Evolutionary conservation across 53 echinoderm and acorn worm species (phyloP).

Genomic region (Echinarachnius parma): DNA sequence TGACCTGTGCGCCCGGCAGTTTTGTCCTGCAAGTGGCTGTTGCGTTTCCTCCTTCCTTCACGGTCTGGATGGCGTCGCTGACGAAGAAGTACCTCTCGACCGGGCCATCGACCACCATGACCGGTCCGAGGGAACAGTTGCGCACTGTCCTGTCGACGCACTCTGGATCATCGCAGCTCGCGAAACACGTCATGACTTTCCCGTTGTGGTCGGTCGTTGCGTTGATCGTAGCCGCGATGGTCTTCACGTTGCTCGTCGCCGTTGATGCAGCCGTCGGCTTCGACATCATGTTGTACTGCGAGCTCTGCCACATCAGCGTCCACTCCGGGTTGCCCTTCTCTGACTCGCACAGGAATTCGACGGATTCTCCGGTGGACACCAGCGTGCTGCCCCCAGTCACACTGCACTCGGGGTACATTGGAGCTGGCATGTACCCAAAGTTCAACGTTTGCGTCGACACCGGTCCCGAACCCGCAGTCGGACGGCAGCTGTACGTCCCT

Average conservation of each 20-base stretch:
- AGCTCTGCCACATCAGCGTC: constrained; percentile 6
- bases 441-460: background rate
- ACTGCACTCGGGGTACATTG: constrained; percentile 17
- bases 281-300: background rate
- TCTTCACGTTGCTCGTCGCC: background rate
- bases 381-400: constrained; percentile 24
- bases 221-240: constrained; percentile 9
- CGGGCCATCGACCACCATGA: constrained; percentile 22
- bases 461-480: background rate
- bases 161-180: constrained; percentile 7
- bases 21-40: constrained; percentile 8
- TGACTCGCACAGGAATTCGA: constrained; percentile 27
- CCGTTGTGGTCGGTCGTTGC: constrained; percentile 19
- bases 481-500: constrained; percentile 27
- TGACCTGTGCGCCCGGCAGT: constrained; percentile 1
- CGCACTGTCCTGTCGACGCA: constrained; percentile 2
- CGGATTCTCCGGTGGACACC: background rate
- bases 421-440: constrained; percentile 8
- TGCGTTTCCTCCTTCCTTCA: constrained; percentile 15
- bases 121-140: constrained; percentile 27
- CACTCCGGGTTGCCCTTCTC: constrained; percentile 14
- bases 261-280: background rate
- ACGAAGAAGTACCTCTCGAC: constrained; percentile 23
- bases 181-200: background rate
- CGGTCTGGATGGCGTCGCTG: background rate